Evolutionary conservation across 2,113 vertebrate species (phyloP).

Genomic region (Aphelocoma coerulescens): DNA sequence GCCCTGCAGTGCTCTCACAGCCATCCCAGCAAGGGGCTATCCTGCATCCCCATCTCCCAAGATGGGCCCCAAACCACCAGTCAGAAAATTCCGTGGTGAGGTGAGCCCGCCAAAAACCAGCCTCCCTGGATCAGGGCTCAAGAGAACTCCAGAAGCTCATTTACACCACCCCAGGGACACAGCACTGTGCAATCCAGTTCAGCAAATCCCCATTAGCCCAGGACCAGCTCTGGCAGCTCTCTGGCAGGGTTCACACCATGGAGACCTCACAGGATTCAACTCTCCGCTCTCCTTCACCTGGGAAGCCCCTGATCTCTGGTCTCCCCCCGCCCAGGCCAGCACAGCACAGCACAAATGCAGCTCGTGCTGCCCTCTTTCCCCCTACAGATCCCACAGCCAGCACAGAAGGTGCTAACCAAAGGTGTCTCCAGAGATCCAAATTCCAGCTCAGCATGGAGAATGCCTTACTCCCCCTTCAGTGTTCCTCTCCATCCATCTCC

Average conservation of each 20-base stretch:
- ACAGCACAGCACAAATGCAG: neutral
- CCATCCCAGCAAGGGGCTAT: neutral
- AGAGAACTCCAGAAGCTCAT: neutral
- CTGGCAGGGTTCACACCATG: rapidly evolving
- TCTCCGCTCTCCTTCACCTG: neutral
- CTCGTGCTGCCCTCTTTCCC: neutral
- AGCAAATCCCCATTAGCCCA: neutral
- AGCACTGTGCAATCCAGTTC: neutral
- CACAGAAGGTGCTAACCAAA: neutral
- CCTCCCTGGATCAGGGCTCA: neutral
- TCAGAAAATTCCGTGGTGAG: neutral
- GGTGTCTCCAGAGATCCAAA: neutral
- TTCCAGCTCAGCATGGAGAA: neutral
- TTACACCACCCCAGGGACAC: neutral
- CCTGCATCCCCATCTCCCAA: neutral
- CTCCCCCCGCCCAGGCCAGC: neutral
- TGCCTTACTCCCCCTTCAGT: neutral
- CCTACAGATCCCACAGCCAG: rapidly evolving
- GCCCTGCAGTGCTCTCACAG: neutral
- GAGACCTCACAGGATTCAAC: rapidly evolving
- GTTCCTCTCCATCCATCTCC: neutral
- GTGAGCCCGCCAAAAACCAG: neutral
- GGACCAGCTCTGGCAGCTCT: neutral
- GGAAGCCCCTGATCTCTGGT: neutral
- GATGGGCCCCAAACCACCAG: conserved; percentile 4